Evolutionary conservation across 2,797 vertebrate species (phyloP), one percentile per base, ranked within the genome.

Genomic region (Thunnus albacares): DNA sequence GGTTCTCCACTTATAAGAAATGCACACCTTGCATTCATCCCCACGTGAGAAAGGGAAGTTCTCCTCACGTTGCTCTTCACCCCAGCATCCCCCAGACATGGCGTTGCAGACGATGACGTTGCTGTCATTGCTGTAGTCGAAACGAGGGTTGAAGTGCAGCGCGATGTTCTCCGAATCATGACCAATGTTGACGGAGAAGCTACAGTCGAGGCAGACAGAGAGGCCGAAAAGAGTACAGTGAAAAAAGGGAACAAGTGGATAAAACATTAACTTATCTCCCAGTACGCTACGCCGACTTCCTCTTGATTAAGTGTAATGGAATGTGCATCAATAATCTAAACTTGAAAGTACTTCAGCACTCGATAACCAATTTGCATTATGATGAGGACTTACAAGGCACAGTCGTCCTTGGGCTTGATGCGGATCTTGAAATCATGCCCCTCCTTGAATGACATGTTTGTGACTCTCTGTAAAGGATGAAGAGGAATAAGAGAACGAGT

Each of bases 111-210:
- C 53, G 1, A 96, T 89, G 75, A 5, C 20, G 47, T 83, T 72
- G n/a, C 0, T 0, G 63, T 92, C 93, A 0, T 77, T 52, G 0
- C 3, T 0, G 0, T 0, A 0, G 3, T 84, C 71, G 2, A 96
- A 96, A 1, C 95, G 94, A 1, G 95, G 94, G 86, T 95, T 96
- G 64, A 96, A 94, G 91, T 96, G 96, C 70, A 96, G 52, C 0
- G 94, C 96, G 1, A 96, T 38, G 75, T 93, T 88, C 0, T 95
- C 88, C 0, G 73, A 0, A 13, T 92, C 84, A 0, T 94, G 94
- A 3, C 96, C 96, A 10, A 96, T 90, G 87, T 96, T 95, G 81
- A 96, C 71, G 18, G 92, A n/a, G 57, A 96, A 96, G 22, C 96
- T 96, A 83, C 14, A 30, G 11, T 3, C 2, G 51, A 45, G 49